Percentiles rank a stretch among this genome's conserved stretches.
These are phyloP conservation scores for Drosophila elegans DNA, from an alignment of 1,140 invertebrate genomes.

Conservation along the genomic window DNA sequence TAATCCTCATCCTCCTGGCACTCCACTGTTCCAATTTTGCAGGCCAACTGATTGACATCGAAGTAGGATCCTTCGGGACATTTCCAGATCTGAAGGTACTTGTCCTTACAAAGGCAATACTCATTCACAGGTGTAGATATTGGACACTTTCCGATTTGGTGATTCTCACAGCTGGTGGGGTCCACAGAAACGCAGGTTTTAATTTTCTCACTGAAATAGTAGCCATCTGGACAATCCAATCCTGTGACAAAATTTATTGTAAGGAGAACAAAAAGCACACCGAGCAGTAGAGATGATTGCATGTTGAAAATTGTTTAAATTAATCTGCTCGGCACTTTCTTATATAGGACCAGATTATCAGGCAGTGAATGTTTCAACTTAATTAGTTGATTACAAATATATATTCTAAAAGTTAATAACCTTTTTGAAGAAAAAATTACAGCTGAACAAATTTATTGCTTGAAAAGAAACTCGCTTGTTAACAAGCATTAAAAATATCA, in stretches of 20 bases:
- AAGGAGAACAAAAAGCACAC: neutral
- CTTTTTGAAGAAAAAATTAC: no score
- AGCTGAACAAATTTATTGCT: no score
- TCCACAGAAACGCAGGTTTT: constrained; percentile 1
- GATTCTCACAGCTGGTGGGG: neutral
- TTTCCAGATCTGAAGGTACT: constrained; percentile 9
- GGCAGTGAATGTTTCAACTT: constrained; percentile 7
- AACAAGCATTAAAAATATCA: no score
- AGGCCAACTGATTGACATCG: constrained; percentile 3
- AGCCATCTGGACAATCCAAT: constrained; percentile 2
- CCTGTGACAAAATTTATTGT: neutral
- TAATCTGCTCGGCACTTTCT: constrained; percentile 6
- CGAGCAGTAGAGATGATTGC: neutral
- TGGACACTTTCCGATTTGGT: neutral
- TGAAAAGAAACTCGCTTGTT: no score
- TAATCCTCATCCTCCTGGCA: constrained; percentile 25
- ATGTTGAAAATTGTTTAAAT: constrained; percentile 3
- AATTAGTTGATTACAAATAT: no score
- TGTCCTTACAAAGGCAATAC: constrained; percentile 8
- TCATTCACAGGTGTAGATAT: neutral
- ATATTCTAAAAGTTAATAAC: no score
- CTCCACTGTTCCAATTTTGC: constrained; percentile 10
- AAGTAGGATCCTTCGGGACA: constrained; percentile 26
- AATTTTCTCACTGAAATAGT: neutral
- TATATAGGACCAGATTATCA: constrained; percentile 46